phyloP scores from a whole-genome alignment of 1,140 invertebrate species.

The Drosophila erecta region DNA sequence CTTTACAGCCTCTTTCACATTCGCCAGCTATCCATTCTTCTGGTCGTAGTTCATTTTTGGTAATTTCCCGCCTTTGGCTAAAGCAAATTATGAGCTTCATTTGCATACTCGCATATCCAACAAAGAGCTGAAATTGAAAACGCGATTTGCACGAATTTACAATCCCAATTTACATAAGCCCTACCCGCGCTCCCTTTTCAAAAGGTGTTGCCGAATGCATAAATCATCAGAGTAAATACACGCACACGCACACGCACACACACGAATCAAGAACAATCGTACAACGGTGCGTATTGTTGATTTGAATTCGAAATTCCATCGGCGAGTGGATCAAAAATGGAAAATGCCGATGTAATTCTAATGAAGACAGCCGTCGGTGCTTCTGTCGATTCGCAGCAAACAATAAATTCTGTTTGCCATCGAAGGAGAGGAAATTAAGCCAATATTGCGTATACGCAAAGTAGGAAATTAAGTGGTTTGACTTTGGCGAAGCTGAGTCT shows the following conservation, averaged over 20 bases:
- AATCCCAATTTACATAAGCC: conserved; percentile 32
- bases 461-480: conserved; percentile 55
- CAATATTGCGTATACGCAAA: conserved; percentile 48
- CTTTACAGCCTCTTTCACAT: not conserved
- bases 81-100: conserved; percentile 65
- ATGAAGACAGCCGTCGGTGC: conserved; percentile 29
- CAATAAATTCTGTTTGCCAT: conserved; percentile 59
- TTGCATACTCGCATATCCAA: conserved; percentile 57
- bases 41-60: conserved; percentile 63
- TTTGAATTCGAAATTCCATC: conserved; percentile 33
- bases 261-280: conserved; percentile 15
- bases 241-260: conserved; percentile 9
- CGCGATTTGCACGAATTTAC: conserved; percentile 64
- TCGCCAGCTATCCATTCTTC: conserved; percentile 9
- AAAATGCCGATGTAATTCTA: conserved; percentile 56
- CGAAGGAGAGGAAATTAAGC: conserved; percentile 70
- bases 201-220: conserved; percentile 68
- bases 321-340: conserved; percentile 45
- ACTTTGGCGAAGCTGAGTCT: not conserved
- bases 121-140: conserved; percentile 63
- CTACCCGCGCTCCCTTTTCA: not conserved
- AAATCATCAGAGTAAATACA: conserved; percentile 56
- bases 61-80: conserved; percentile 59
- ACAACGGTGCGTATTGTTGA: conserved; percentile 33
- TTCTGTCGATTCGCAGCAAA: conserved; percentile 6